Evolutionary conservation across 2,888 invertebrate genomes (phyloP).

Genomic region (Melieria omissa): DNA sequence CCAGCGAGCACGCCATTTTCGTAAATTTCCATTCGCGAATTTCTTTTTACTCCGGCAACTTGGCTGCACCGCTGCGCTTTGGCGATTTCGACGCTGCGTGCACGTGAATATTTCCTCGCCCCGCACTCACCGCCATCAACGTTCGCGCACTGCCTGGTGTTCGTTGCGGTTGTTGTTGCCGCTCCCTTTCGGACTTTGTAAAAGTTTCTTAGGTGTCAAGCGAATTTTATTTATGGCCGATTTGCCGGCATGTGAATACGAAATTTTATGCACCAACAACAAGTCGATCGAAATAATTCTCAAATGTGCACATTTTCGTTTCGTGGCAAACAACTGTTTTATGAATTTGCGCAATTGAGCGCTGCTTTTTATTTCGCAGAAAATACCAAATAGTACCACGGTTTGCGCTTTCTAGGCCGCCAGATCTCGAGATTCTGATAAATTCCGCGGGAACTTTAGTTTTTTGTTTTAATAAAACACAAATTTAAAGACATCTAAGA

Average conservation of each 20-base stretch:
- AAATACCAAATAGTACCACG: too few species aligned
- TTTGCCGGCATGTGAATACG: constrained; percentile 10
- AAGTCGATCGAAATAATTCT: too few species aligned
- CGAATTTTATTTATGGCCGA: constrained; percentile 24
- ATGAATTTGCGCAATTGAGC: too few species aligned
- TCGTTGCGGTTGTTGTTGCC: constrained; percentile 23
- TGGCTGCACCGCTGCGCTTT: constrained; percentile 34
- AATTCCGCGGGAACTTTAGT: too few species aligned
- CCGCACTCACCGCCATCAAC: too few species aligned
- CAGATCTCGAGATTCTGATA: too few species aligned
- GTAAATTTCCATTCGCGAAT: not conserved
- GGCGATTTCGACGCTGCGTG: constrained; percentile 20
- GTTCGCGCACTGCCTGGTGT: not conserved
- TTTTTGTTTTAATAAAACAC: too few species aligned
- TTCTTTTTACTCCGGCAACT: constrained; percentile 52
- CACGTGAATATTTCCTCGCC: not conserved
- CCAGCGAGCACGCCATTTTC: not conserved
- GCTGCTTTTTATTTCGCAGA: too few species aligned
- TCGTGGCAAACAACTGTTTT: too few species aligned
- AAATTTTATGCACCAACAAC: not conserved
- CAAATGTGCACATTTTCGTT: too few species aligned
- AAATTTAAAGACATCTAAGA: too few species aligned
- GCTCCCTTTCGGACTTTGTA: constrained; percentile 46
- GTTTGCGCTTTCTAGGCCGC: too few species aligned
- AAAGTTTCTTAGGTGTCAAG: constrained; percentile 34